phyloP scores from a whole-genome alignment of 2,113 vertebrate species.

The Zosterops hypoxanthus region DNA sequence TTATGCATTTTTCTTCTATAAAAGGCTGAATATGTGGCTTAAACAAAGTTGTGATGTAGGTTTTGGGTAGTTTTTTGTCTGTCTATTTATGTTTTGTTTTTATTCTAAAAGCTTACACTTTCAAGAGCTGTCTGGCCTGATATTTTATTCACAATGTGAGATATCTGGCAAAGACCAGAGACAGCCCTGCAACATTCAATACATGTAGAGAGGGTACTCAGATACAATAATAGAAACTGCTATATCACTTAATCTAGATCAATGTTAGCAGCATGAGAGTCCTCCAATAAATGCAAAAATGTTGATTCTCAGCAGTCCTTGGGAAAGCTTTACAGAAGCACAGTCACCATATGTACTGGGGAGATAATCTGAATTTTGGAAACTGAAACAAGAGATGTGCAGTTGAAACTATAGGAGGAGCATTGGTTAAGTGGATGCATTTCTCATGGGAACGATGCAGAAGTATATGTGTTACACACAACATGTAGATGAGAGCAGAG shows the following conservation, averaged over 20 bases:
- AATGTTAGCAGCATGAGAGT: background rate
- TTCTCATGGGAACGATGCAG: background rate
- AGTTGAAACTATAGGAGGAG: background rate
- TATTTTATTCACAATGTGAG: background rate
- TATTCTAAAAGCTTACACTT: background rate
- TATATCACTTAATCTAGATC: background rate
- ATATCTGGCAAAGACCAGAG: accelerated
- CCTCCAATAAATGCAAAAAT: background rate
- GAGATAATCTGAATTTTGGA: background rate
- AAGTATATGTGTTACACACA: background rate
- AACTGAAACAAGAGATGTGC: background rate
- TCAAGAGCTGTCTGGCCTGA: background rate
- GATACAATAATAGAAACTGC: background rate
- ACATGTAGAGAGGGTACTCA: background rate
- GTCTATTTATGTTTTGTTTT: background rate
- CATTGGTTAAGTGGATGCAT: background rate
- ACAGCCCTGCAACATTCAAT: background rate
- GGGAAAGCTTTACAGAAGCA: background rate
- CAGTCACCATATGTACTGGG: accelerated
- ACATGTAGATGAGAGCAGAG: background rate
- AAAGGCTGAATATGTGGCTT: background rate
- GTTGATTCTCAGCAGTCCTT: background rate
- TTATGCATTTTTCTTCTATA: background rate
- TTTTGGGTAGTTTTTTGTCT: background rate
- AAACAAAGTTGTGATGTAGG: background rate